Percentiles rank a stretch among this genome's conserved stretches.
phyloP scores from a whole-genome alignment of 2,888 invertebrate species.

The Drosophila paucipuncta region DNA sequence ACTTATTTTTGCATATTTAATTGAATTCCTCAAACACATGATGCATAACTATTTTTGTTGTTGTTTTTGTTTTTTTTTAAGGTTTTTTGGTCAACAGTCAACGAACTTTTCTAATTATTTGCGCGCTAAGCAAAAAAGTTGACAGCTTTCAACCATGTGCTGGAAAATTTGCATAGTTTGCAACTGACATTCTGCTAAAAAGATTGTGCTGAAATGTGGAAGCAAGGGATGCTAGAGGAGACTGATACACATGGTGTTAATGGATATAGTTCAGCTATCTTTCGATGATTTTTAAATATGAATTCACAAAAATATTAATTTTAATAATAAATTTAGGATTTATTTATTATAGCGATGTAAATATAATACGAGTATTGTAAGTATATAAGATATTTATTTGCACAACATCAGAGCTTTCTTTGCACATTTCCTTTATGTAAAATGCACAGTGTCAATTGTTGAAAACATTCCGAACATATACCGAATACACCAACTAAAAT shows the following conservation, averaged over 20 bases:
- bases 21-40: conserved; percentile 58
- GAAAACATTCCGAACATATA: neutral
- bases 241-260: neutral
- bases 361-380: neutral
- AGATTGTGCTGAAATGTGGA: neutral
- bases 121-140: conserved; percentile 65
- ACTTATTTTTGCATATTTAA: conserved; percentile 70
- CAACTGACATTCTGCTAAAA: conserved; percentile 27
- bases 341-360: neutral
- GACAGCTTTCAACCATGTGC: conserved; percentile 60
- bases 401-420: neutral
- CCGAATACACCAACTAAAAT: conserved; percentile 14
- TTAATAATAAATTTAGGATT: conserved; percentile 2
- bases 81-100: conserved; percentile 50
- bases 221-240: neutral
- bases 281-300: neutral
- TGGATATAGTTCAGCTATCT: neutral
- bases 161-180: conserved; percentile 55
- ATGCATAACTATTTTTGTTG: conserved; percentile 10
- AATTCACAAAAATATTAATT: neutral
- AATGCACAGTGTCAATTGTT: conserved; percentile 3
- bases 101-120: conserved; percentile 68
- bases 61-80: conserved; percentile 12
- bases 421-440: neutral
- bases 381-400: neutral